Evolutionary conservation across 2,797 vertebrate species (phyloP), one percentile per base, ranked within the genome.

Genomic region (Crypturellus tataupa): DNA sequence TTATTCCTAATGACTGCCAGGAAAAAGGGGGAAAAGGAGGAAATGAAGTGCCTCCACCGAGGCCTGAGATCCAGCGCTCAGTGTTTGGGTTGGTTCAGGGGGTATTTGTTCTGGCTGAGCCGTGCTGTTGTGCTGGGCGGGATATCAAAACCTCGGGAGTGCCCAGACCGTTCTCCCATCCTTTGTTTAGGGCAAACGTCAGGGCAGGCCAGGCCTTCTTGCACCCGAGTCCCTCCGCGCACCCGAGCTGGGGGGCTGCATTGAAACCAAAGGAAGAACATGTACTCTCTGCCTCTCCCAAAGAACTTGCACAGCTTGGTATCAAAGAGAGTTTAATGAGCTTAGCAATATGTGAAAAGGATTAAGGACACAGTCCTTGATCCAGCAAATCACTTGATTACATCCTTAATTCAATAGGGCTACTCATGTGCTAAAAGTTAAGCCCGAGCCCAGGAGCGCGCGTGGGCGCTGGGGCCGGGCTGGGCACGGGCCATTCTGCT

Each of bases 281-380:
- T 5, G 0, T n/a, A 84, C 77, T 23, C 67, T 46, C 69, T 93
- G 79, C 86, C 60, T 89, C 86, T 92, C 76, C 3, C 69, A 92
- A 93, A 89, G 90, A 96, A 94, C 94, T 90, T 80, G 89, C 93
- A 90, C 92, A 95, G 92, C 94, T 95, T 95, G 93, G 86, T 93
- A 93, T 96, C 92, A 95, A 95, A 95, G 95, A 80, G 84, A 95
- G 44, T 96, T 95, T 95, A 97, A 96, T 94, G 92, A 95, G 94
- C 94, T 96, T 96, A 97, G 93, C 5, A 13, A 85, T 91, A 96
- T 95, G 88, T 95, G 95, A 92, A 97, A 92, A 93, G 96, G 95
- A 96, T 96, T 97, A 94, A 92, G 92, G 88, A 63, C 92, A 90
- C 62, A 91, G 90, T 82, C 33, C 46, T 40, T 94, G 93, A 94